These are phyloP conservation scores for Hyperoplus lanceolatus DNA, from an alignment of 2,797 vertebrate genomes.

Conservation along the genomic window DNA sequence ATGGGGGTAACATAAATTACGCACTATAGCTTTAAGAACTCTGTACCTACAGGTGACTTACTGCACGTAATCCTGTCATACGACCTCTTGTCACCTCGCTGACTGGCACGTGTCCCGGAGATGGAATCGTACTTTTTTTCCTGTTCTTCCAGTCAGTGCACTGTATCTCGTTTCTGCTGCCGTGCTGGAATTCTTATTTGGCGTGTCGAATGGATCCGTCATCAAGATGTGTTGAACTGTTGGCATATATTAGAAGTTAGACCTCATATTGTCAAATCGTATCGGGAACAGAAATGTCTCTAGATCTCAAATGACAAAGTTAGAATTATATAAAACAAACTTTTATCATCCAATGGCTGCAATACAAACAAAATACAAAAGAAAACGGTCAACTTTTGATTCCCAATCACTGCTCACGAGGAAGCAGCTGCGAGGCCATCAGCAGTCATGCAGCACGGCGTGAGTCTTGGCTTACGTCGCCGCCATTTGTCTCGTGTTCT, in stretches of 20 bases:
- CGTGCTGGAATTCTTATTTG: not conserved
- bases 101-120: constrained; percentile 1
- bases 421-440: constrained; percentile 49
- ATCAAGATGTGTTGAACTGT: not conserved
- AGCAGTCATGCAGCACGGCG: constrained; percentile 50
- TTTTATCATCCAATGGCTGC: constrained; percentile 13
- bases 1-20: too few relatives aligned
- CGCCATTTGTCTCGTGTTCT: constrained; percentile 40
- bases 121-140: constrained; percentile 9
- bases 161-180: constrained; percentile 23
- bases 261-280: not conserved
- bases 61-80: not conserved
- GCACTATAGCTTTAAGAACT: not conserved
- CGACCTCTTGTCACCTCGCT: constrained; percentile 13
- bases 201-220: not conserved
- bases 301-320: constrained; percentile 1
- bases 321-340: not conserved
- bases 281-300: not conserved
- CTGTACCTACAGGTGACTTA: not conserved
- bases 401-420: constrained; percentile 26
- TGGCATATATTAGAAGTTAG: not conserved
- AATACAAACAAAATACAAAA: constrained; percentile 1
- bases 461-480: constrained; percentile 58
- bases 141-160: constrained; percentile 13
- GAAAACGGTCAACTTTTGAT: not conserved